Evolutionary conservation across 2,888 invertebrate genomes (phyloP).

Genomic region (Drosophila hamatofila): DNA sequence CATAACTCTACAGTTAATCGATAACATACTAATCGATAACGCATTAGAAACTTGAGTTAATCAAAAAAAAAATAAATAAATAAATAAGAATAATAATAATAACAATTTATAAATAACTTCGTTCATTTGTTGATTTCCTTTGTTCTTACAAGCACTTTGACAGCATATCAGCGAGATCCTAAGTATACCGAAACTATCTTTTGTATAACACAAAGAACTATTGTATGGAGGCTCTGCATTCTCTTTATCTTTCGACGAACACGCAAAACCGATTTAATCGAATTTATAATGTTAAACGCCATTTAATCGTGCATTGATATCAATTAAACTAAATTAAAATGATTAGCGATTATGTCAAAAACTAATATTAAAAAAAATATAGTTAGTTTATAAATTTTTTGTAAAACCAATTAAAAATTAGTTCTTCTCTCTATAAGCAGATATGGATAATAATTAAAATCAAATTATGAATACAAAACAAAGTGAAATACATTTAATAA

Average conservation of each 20-base stretch:
- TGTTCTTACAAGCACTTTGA: slow-evolving; percentile 32
- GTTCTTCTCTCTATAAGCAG: slow-evolving; percentile 75
- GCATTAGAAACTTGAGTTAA: slow-evolving; percentile 44
- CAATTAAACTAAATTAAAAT: slow-evolving; percentile 72
- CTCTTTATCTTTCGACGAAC: slow-evolving; percentile 43
- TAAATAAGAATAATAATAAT: background rate
- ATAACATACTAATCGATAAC: slow-evolving; percentile 22
- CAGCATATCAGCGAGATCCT: slow-evolving; percentile 71
- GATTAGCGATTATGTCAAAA: slow-evolving; percentile 66
- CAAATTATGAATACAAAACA: slow-evolving; percentile 50
- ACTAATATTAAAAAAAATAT: slow-evolving; percentile 20
- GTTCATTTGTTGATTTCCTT: slow-evolving; percentile 36
- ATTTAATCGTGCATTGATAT: slow-evolving; percentile 70
- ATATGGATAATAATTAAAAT: slow-evolving; percentile 76
- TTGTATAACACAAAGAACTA: slow-evolving; percentile 36
- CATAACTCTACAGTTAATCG: slow-evolving; percentile 44
- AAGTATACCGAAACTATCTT: slow-evolving; percentile 56
- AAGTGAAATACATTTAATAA: background rate
- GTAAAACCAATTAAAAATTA: slow-evolving; percentile 73
- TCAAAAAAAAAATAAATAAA: background rate
- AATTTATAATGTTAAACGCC: slow-evolving; percentile 82
- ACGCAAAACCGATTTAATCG: slow-evolving; percentile 79
- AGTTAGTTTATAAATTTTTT: slow-evolving; percentile 79
- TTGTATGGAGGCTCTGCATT: slow-evolving; percentile 29
- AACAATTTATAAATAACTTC: slow-evolving; percentile 55